Evolutionary conservation across 2,888 invertebrate species (phyloP).

Genomic region (Sepioteuthis lessoniana): DNA sequence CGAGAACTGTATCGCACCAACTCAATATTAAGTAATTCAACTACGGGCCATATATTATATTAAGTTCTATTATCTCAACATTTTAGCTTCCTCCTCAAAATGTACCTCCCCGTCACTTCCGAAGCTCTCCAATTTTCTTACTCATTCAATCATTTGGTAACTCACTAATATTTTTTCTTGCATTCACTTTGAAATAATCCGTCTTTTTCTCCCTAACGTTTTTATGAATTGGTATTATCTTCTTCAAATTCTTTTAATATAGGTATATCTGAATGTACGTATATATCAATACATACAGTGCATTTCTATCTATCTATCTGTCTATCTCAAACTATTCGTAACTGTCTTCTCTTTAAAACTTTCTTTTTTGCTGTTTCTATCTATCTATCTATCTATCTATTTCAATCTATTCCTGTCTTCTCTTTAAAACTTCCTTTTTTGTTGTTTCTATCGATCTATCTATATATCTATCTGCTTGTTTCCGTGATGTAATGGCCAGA

Average conservation of each 20-base stretch:
- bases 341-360: too few relatives aligned
- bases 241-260: neutral
- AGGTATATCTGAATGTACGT: neutral
- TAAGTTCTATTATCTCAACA: too few relatives aligned
- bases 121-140: neutral
- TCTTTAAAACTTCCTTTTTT: too few relatives aligned
- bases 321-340: too few relatives aligned
- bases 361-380: too few relatives aligned
- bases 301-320: too few relatives aligned
- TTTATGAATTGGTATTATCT: neutral
- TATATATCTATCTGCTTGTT: too few relatives aligned
- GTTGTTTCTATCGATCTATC: too few relatives aligned
- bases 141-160: neutral
- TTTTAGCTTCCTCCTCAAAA: too few relatives aligned
- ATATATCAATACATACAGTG: neutral
- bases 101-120: neutral
- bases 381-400: too few relatives aligned
- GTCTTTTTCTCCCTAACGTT: neutral
- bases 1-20: neutral
- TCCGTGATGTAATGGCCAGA: too few relatives aligned
- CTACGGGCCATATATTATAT: neutral
- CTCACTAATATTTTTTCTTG: neutral
- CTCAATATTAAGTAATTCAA: constrained; percentile 7
- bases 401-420: too few relatives aligned
- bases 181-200: neutral